Evolutionary conservation across 2,888 invertebrate genomes (phyloP).

Genomic region (Acanthacorydalis orientalis): DNA sequence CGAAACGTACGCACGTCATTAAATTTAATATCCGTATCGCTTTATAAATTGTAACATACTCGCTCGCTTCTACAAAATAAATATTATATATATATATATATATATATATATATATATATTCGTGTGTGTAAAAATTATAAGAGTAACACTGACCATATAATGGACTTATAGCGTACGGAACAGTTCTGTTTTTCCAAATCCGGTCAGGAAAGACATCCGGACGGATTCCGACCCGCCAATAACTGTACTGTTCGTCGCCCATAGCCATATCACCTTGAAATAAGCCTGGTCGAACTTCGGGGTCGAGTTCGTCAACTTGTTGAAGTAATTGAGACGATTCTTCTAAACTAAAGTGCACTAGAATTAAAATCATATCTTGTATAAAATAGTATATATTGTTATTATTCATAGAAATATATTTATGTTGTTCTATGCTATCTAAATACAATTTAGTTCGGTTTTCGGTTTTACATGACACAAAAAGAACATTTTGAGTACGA

Average conservation of each 20-base stretch:
- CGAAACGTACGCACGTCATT: constrained; percentile 45
- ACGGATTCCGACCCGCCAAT: constrained; percentile 42
- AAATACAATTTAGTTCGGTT: too few species aligned
- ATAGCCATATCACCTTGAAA: constrained; percentile 55
- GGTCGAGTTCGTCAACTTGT: constrained; percentile 28
- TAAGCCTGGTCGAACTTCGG: constrained; percentile 45
- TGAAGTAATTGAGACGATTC: too few species aligned
- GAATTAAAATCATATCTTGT: too few species aligned
- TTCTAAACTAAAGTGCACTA: too few species aligned
- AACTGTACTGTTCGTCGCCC: constrained; percentile 38
- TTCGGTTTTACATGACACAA: too few species aligned
- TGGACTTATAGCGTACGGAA: constrained; percentile 47
- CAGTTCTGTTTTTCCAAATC: constrained; percentile 43
- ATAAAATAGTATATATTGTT: not conserved
- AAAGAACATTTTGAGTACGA: too few species aligned
- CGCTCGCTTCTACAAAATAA: constrained; percentile 30
- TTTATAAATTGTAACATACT: constrained; percentile 37
- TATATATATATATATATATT: too few species aligned
- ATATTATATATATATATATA: not conserved
- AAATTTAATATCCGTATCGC: constrained; percentile 42
- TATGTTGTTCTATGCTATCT: too few species aligned
- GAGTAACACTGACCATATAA: constrained; percentile 29
- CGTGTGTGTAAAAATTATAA: too few species aligned
- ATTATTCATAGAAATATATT: too few species aligned
- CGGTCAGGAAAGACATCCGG: constrained; percentile 48